A percentile compares a stretch with the other conserved stretches of the same genome.
These are phyloP conservation scores for Gobius niger DNA, from an alignment of 2,113 vertebrate genomes.

Conservation along the genomic window DNA sequence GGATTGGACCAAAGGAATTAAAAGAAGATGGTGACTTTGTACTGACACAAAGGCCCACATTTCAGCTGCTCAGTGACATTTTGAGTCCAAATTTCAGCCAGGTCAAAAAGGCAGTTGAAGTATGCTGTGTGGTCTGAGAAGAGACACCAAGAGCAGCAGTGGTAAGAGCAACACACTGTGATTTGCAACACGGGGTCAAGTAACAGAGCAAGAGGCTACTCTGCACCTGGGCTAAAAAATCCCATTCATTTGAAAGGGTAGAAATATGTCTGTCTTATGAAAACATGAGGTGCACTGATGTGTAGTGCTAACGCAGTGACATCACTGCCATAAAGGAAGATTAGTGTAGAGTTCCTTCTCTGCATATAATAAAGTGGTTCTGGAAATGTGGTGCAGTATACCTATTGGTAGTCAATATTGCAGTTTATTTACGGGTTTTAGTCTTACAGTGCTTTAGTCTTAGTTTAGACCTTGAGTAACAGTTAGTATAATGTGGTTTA, in stretches of 20 bases:
- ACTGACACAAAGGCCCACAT: conserved; percentile 5
- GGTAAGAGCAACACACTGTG: conserved; percentile 68
- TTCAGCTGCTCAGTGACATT: conserved; percentile 1
- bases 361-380: background rate
- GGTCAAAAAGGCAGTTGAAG: conserved; percentile 45
- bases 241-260: background rate
- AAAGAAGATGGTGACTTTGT: conserved; percentile 32
- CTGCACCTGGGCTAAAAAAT: conserved; percentile 1
- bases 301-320: background rate
- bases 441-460: no score
- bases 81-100: conserved; percentile 20
- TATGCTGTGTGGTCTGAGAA: conserved; percentile 81
- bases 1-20: conserved; percentile 26
- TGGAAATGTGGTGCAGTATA: background rate
- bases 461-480: background rate
- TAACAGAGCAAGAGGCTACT: conserved; percentile 12
- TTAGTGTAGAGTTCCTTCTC: conserved; percentile 36
- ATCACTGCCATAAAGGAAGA: conserved; percentile 6
- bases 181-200: conserved; percentile 16
- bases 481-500: background rate
- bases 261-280: background rate
- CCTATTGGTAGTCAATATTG: no score
- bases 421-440: no score
- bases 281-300: background rate
- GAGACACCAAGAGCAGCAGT: conserved; percentile 72